Evolutionary conservation across 1,140 invertebrate genomes (phyloP).

Genomic region (Formica exsecta): DNA sequence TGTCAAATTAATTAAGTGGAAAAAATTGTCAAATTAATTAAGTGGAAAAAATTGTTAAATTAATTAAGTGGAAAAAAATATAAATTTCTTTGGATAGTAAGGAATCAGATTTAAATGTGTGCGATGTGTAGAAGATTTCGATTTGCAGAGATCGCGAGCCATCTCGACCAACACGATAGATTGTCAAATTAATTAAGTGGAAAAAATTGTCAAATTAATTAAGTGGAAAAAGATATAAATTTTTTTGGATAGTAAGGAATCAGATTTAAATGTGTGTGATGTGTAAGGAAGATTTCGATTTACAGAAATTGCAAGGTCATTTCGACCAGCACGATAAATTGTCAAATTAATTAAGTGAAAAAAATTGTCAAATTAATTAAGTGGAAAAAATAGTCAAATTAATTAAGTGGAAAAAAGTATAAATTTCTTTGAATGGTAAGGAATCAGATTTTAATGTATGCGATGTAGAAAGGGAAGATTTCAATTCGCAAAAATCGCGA

Average conservation of each 20-base stretch:
- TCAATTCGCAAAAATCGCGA: background rate
- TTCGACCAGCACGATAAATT: too few species aligned
- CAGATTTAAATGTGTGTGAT: background rate
- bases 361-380: slow-evolving; percentile 81
- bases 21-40: slow-evolving; percentile 32
- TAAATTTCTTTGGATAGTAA: background rate
- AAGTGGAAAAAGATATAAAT: slow-evolving; percentile 66
- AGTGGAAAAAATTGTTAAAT: slow-evolving; percentile 65
- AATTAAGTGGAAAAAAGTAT: slow-evolving; percentile 69
- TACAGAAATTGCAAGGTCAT: background rate
- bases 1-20: too few species aligned
- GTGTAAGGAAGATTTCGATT: background rate
- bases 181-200: slow-evolving; percentile 70
- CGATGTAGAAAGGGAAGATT: background rate
- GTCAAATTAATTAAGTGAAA: too few species aligned
- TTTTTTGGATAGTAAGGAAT: background rate
- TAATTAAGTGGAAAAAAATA: background rate
- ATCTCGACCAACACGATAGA: background rate
- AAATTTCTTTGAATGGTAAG: background rate
- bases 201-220: slow-evolving; percentile 39
- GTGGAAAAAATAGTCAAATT: slow-evolving; percentile 29
- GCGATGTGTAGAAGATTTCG: background rate
- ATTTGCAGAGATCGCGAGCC: background rate
- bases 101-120: background rate
- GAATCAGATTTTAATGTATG: background rate